These are phyloP conservation scores for Antedon bifida DNA, from an alignment of 35 echinoderm and acorn worm genomes.

Conservation along the genomic window DNA sequence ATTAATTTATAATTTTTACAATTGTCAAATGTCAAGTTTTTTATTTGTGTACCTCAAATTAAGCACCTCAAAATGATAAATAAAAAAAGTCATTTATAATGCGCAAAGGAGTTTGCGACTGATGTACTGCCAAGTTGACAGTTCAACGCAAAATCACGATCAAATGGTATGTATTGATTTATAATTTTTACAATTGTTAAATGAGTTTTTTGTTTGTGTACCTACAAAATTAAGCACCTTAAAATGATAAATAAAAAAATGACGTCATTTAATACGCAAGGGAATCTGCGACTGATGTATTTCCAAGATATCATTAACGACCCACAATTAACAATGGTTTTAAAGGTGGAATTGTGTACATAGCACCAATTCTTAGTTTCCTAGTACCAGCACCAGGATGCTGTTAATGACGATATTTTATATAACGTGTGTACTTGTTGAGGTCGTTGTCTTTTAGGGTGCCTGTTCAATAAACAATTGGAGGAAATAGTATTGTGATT, in stretches of 20 bases:
- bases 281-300: neutral
- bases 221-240: too few species aligned
- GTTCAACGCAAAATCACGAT: too few species aligned
- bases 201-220: too few species aligned
- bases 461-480: neutral
- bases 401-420: neutral
- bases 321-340: neutral
- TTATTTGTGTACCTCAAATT: too few species aligned
- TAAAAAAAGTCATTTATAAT: too few species aligned
- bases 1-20: neutral
- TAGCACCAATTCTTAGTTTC: neutral
- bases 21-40: too few species aligned
- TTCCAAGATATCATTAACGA: neutral
- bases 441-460: neutral
- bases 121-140: too few species aligned
- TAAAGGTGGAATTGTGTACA: neutral
- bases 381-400: neutral
- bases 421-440: neutral
- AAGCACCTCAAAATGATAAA: too few species aligned
- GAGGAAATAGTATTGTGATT: neutral
- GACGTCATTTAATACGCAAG: neutral
- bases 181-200: too few species aligned
- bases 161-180: too few species aligned
- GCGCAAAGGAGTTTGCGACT: too few species aligned
- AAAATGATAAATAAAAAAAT: too few species aligned